Conservation (phyloP, 2,113 vertebrate genomes). For the Ancistrus triradiatus region DNA sequence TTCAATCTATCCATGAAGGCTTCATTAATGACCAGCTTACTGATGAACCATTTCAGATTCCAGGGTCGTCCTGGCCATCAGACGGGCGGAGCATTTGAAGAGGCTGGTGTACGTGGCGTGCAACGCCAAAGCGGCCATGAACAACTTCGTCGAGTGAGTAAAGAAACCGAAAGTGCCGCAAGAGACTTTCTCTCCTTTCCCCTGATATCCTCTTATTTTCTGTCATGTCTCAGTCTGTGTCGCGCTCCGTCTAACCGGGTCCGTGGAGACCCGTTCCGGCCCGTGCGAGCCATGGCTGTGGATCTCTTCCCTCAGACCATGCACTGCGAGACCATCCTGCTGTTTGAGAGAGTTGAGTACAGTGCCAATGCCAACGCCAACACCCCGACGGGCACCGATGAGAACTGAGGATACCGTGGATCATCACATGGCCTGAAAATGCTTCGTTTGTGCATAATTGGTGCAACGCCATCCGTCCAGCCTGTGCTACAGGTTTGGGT, state of each 20-base stretch:
- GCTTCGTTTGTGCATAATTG: no score
- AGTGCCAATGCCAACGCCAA: constrained; percentile 31
- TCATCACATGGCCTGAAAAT: no score
- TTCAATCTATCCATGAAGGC: no score
- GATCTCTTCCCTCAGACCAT: constrained; percentile 95
- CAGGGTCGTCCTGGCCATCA: constrained; percentile 88
- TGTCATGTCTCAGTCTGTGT: constrained; percentile 61
- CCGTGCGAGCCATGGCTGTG: constrained; percentile 79
- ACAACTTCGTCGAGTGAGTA: constrained; percentile 95
- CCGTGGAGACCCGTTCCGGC: constrained; percentile 81
- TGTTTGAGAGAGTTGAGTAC: constrained; percentile 81
- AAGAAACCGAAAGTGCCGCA: no score
- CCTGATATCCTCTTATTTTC: neutral
- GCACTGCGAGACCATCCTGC: constrained; percentile 85
- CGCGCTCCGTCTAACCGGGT: constrained; percentile 91
- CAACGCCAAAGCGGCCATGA: constrained; percentile 91
- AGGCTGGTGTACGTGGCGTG: constrained; percentile 90
- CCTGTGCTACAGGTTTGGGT: no score
- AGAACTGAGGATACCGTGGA: neutral
- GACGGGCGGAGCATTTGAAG: constrained; percentile 84
- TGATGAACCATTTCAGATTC: constrained; percentile 71
- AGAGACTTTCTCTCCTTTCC: no score
- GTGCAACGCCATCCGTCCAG: no score
- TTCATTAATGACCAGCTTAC: neutral
- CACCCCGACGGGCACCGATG: neutral